Conservation (phyloP, 2,888 invertebrate genomes). For the Dioctria rufipes region DNA sequence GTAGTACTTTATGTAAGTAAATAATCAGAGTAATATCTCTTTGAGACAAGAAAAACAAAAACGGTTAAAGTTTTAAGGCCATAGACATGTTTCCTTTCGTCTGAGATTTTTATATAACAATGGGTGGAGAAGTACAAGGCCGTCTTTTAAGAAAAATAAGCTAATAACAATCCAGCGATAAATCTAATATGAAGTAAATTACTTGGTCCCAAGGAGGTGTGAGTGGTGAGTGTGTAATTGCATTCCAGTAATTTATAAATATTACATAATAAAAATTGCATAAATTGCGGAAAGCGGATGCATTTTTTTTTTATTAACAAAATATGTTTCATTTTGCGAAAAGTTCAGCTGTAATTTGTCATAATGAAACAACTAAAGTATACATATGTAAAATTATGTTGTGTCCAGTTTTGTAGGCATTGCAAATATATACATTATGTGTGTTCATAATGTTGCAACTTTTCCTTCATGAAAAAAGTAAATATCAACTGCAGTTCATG, state of each 20-base stretch:
- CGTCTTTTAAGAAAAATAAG: background rate
- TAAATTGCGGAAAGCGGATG: background rate
- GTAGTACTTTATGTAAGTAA: no score
- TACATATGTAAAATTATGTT: background rate
- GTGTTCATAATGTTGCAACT: background rate
- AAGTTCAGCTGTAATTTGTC: no score
- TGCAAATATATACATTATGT: no score
- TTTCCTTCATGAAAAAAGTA: background rate
- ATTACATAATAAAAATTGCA: background rate
- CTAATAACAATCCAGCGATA: background rate
- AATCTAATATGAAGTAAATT: background rate
- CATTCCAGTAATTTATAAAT: background rate
- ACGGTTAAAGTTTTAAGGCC: no score
- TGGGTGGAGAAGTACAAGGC: background rate
- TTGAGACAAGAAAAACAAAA: no score
- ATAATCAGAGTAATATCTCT: no score
- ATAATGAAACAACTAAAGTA: background rate
- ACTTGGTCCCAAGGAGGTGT: background rate
- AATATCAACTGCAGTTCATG: background rate
- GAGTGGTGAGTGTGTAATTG: background rate
- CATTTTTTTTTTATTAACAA: background rate
- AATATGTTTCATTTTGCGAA: background rate
- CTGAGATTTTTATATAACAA: no score
- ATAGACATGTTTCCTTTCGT: background rate
- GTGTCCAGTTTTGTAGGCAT: background rate